Conservation (phyloP, 2,113 vertebrate genomes). For the Platysteira castanea region DNA sequence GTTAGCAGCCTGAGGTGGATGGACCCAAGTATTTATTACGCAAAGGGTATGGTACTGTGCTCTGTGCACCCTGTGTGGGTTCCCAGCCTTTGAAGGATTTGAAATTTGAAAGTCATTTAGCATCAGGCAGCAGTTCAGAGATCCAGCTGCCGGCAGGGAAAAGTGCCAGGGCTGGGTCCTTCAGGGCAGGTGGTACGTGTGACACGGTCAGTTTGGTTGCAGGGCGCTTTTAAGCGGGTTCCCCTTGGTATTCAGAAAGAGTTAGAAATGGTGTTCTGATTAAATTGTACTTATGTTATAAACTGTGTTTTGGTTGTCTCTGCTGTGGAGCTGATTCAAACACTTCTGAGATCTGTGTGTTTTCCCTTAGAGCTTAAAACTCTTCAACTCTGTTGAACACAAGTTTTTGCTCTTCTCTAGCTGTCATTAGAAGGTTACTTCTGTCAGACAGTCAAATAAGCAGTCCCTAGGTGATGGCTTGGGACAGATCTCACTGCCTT, state of each 20-base stretch:
- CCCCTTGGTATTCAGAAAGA: background rate
- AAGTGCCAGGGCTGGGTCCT: background rate
- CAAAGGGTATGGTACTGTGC: background rate
- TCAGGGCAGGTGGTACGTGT: fast-evolving
- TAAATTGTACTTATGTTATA: fast-evolving
- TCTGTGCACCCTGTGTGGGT: background rate
- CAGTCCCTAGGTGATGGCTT: background rate
- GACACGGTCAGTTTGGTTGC: background rate
- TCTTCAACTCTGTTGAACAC: background rate
- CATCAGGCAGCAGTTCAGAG: background rate
- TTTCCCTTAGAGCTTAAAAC: background rate
- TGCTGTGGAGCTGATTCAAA: background rate
- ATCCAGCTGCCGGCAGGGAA: background rate
- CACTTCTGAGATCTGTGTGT: background rate
- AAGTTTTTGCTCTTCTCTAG: background rate
- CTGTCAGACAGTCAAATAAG: background rate
- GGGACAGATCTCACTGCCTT: background rate
- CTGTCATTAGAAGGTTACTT: background rate
- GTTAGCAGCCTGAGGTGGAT: background rate
- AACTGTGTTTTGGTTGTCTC: background rate
- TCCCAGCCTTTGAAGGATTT: background rate
- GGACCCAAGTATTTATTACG: background rate
- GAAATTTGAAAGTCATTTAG: background rate
- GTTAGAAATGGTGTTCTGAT: background rate
- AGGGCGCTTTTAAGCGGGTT: background rate